Evolutionary conservation across 2,888 invertebrate species (phyloP).

Genomic region (Chymomyza caudatula): DNA sequence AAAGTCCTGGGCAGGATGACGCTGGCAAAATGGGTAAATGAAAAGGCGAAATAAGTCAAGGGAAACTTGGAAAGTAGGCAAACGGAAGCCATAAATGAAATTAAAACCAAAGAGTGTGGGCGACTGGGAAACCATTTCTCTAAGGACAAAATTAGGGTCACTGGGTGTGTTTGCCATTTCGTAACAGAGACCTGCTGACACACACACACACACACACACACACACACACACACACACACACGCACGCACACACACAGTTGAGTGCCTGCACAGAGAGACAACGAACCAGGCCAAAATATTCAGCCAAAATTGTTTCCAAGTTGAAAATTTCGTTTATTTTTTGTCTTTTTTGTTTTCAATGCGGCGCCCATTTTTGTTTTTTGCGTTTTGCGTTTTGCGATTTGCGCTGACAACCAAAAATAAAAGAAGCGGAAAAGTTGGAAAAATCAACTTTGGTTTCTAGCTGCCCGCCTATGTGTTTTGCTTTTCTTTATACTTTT

Average conservation of each 20-base stretch:
- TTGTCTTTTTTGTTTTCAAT: conserved; percentile 37
- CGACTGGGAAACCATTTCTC: conserved; percentile 48
- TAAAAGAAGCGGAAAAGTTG: conserved; percentile 32
- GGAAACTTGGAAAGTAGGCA: conserved; percentile 44
- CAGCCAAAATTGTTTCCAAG: conserved; percentile 53
- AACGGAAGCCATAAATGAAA: conserved; percentile 71
- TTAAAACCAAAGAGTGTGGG: conserved; percentile 56
- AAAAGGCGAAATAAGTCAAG: conserved; percentile 36
- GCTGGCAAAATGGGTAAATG: conserved; percentile 3
- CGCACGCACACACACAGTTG: background rate
- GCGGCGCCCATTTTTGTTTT: conserved; percentile 61
- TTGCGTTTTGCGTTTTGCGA: conserved; percentile 12
- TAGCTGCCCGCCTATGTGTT: conserved; percentile 16
- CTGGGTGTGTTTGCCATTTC: conserved; percentile 73
- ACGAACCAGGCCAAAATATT: conserved; percentile 24
- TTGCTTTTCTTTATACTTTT: conserved; percentile 5
- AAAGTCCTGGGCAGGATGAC: background rate
- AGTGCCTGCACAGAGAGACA: background rate
- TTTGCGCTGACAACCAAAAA: conserved; percentile 36
- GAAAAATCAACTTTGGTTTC: conserved; percentile 54
- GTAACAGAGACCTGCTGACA: conserved; percentile 58
- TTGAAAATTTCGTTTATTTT: conserved; percentile 47
- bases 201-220: conserved; percentile 25
- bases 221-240: background rate
- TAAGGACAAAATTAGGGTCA: conserved; percentile 75